Evolutionary conservation across 2,113 vertebrate genomes (phyloP).

Genomic region (Gila orcuttii): DNA sequence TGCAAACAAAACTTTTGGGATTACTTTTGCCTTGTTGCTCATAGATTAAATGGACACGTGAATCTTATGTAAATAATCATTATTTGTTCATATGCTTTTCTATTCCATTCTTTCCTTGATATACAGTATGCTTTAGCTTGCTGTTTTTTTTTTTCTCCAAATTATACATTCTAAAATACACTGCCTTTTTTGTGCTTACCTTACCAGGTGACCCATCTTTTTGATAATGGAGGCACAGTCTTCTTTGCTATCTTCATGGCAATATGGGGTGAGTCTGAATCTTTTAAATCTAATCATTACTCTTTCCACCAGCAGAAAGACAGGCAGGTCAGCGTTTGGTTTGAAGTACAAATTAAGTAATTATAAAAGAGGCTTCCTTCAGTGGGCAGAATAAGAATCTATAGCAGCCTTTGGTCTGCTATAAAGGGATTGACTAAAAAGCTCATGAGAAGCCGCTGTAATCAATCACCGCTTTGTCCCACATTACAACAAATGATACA

Average conservation of each 20-base stretch:
- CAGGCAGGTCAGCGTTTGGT: neutral
- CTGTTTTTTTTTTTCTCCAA: neutral
- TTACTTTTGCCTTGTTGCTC: too few relatives aligned
- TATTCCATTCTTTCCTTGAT: neutral
- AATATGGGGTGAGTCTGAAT: conserved; percentile 76
- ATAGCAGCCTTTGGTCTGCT: neutral
- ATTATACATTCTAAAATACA: neutral
- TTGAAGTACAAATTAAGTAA: conserved; percentile 1
- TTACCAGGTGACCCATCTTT: conserved; percentile 78
- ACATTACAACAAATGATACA: neutral
- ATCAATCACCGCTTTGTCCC: conserved; percentile 11
- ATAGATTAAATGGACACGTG: too few relatives aligned
- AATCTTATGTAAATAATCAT: too few relatives aligned
- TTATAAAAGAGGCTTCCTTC: conserved; percentile 19
- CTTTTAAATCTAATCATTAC: conserved; percentile 8
- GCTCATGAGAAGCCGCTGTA: neutral
- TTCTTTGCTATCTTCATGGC: conserved; percentile 84
- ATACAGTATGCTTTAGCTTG: neutral
- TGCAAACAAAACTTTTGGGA: too few relatives aligned
- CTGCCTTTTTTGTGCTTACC: conserved; percentile 51
- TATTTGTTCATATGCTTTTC: neutral
- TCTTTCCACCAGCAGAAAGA: neutral
- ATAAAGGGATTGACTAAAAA: neutral
- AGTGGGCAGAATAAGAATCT: neutral
- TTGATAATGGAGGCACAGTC: conserved; percentile 81